Evolutionary conservation across 2,888 invertebrate species (phyloP).

Genomic region (Lasioglossum marginatum): DNA sequence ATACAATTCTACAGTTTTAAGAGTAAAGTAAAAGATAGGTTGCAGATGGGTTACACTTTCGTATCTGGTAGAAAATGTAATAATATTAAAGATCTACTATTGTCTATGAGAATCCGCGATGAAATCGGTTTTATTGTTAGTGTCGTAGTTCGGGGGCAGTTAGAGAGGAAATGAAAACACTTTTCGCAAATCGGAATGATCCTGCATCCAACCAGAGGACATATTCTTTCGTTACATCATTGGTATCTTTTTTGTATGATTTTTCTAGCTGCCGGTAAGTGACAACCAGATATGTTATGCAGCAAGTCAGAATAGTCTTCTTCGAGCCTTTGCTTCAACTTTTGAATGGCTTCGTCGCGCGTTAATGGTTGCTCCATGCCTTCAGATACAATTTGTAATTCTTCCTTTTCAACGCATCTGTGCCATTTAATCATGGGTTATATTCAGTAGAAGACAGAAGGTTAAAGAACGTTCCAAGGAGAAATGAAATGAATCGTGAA

Average conservation of each 20-base stretch:
- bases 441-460: neutral
- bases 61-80: slow-evolving; percentile 11
- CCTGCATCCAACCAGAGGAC: neutral
- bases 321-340: slow-evolving; percentile 78
- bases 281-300: slow-evolving; percentile 86
- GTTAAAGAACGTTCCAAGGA: neutral
- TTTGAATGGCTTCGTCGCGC: slow-evolving; percentile 80
- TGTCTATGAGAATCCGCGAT: neutral
- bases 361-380: slow-evolving; percentile 82
- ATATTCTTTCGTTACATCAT: slow-evolving; percentile 63
- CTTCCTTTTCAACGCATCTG: slow-evolving; percentile 86
- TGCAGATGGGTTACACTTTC: slow-evolving; percentile 17
- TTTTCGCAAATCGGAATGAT: slow-evolving; percentile 25
- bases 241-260: slow-evolving; percentile 86
- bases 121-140: neutral
- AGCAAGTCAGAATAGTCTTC: slow-evolving; percentile 83
- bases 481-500: neutral
- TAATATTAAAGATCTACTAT: slow-evolving; percentile 8
- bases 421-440: slow-evolving; percentile 35
- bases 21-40: slow-evolving; percentile 25
- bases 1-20: slow-evolving; percentile 14
- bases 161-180: neutral
- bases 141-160: neutral
- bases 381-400: slow-evolving; percentile 85
- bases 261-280: slow-evolving; percentile 85